Conservation (phyloP, 2,113 vertebrate genomes). For the Manacus vitellinus region DNA sequence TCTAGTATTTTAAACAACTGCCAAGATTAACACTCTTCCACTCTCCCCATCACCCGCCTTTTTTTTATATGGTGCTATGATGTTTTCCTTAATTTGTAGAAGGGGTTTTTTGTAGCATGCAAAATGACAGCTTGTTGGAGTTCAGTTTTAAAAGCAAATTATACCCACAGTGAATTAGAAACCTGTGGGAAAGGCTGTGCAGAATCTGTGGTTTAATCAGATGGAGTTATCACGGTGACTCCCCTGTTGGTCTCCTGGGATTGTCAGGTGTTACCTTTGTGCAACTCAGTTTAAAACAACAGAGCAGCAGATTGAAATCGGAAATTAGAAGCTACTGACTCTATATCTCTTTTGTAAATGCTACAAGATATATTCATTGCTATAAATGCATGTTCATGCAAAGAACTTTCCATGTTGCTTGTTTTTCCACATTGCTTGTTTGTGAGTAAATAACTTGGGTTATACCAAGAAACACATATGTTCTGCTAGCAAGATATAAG, state of each 20-base stretch:
- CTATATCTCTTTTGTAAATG: not conserved
- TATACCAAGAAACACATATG: not conserved
- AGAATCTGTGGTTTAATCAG: slow-evolving; percentile 49
- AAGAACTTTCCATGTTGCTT: not conserved
- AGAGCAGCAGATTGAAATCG: not conserved
- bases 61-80: not conserved
- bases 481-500: not conserved
- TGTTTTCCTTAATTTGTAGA: not conserved
- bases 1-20: not conserved
- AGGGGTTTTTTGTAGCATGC: not conserved
- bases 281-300: slow-evolving; percentile 21
- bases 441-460: not conserved
- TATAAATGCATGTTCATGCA: not conserved
- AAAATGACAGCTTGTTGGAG: not conserved
- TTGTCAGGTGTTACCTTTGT: slow-evolving; percentile 8
- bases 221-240: slow-evolving; percentile 30
- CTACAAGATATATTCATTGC: not conserved
- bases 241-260: slow-evolving; percentile 13
- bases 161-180: not conserved
- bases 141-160: not conserved
- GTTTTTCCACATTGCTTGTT: not conserved
- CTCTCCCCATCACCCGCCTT: accelerated
- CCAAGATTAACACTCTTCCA: not conserved
- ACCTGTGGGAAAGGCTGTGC: slow-evolving; percentile 1
- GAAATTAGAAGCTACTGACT: not conserved